A percentile compares a stretch with the other conserved stretches of the same genome.
Evolutionary conservation across 2,888 invertebrate genomes (phyloP).

Genomic region (Parascotia fuliginaria): DNA sequence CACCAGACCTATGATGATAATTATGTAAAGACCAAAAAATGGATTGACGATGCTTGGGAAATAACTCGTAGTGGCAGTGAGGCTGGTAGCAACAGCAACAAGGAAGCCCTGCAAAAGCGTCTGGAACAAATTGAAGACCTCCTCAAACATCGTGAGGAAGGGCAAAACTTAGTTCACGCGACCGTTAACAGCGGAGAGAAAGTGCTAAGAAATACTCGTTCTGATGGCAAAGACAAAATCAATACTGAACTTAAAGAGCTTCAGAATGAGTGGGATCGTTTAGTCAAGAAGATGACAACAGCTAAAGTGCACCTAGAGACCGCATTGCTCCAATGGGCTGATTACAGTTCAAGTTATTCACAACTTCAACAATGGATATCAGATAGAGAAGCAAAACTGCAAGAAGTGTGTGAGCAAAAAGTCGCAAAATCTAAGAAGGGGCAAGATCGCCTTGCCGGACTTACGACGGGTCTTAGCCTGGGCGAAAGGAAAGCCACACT

Average conservation of each 20-base stretch:
- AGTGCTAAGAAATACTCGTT: slow-evolving; percentile 93
- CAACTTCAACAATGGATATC: slow-evolving; percentile 97
- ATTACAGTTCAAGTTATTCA: slow-evolving; percentile 96
- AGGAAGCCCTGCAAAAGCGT: slow-evolving; percentile 93
- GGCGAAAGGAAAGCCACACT: slow-evolving; percentile 95
- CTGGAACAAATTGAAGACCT: slow-evolving; percentile 93
- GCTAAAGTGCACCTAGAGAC: slow-evolving; percentile 96
- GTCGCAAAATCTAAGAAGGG: slow-evolving; percentile 92
- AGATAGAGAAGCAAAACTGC: slow-evolving; percentile 96
- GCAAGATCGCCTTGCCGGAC: slow-evolving; percentile 87
- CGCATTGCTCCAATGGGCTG: slow-evolving; percentile 96
- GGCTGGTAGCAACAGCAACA: slow-evolving; percentile 90
- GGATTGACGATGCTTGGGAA: slow-evolving; percentile 95
- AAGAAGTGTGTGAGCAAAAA: slow-evolving; percentile 95
- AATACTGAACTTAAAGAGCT: slow-evolving; percentile 95
- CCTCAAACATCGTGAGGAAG: slow-evolving; percentile 92
- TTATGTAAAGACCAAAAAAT: slow-evolving; percentile 90
- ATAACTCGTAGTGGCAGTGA: slow-evolving; percentile 93
- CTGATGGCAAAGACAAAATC: slow-evolving; percentile 95
- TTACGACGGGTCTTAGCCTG: slow-evolving; percentile 91
- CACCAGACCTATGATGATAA: slow-evolving; percentile 93
- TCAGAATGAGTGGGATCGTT: slow-evolving; percentile 96
- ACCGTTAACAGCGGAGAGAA: slow-evolving; percentile 96
- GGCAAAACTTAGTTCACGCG: slow-evolving; percentile 93
- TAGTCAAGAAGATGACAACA: slow-evolving; percentile 96